Evolutionary conservation across 2,113 vertebrate genomes (phyloP).

Genomic region (Jacana jacana): DNA sequence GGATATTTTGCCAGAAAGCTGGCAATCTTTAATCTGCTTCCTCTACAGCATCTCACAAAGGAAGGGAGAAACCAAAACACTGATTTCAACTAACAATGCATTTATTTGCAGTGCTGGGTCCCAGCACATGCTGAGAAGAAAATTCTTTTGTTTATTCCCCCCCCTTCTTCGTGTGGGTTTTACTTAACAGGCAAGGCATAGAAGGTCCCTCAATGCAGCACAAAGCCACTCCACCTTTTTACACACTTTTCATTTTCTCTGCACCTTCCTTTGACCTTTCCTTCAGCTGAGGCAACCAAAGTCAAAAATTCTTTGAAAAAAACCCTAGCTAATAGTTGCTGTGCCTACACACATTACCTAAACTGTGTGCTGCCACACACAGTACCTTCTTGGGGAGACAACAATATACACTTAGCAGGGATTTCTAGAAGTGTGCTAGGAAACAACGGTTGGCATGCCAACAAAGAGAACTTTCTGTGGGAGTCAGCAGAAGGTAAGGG

Average conservation of each 20-base stretch:
- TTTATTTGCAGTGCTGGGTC: slow-evolving; percentile 1
- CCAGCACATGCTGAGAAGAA: slow-evolving; percentile 21
- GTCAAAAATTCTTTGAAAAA: background rate
- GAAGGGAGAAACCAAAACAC: slow-evolving; percentile 62
- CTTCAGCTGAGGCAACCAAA: background rate
- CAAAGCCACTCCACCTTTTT: background rate
- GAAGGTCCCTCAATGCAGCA: background rate
- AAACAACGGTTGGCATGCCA: background rate
- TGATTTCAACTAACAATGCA: slow-evolving; percentile 38
- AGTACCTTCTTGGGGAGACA: background rate
- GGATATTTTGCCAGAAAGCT: slow-evolving; percentile 46
- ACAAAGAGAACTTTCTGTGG: background rate
- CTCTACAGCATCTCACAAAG: slow-evolving; percentile 38
- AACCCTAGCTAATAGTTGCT: background rate
- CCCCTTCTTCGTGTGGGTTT: background rate
- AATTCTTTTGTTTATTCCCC: slow-evolving; percentile 14
- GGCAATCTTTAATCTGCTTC: slow-evolving; percentile 54
- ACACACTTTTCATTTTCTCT: background rate
- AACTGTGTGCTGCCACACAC: accelerated
- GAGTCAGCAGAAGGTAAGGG: background rate
- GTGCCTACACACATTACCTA: accelerated
- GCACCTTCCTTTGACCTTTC: background rate
- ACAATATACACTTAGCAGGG: background rate
- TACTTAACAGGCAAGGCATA: background rate
- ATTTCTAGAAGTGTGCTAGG: background rate